phyloP scores from a whole-genome alignment of 2,888 invertebrate genomes.

The Acanthosepion esculentum region DNA sequence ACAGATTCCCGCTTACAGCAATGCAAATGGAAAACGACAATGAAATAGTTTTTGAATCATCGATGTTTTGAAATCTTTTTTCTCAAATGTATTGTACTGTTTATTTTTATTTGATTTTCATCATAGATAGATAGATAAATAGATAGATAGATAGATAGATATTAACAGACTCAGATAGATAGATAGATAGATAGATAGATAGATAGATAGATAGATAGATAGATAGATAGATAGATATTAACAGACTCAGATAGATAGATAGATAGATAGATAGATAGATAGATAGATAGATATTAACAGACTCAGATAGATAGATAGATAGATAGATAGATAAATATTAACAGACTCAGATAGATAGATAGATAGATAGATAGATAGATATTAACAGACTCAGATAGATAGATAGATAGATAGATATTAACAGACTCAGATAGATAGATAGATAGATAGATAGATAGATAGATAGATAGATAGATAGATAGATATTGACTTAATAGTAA shows the following conservation, averaged over 20 bases:
- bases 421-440: constrained; percentile 13
- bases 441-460: not conserved
- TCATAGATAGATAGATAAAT: not conserved
- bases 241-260: no score
- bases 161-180: no score
- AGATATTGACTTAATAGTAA: not conserved
- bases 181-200: constrained; percentile 23
- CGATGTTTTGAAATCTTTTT: not conserved
- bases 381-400: no score
- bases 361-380: constrained; percentile 22
- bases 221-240: constrained; percentile 17
- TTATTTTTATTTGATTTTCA: not conserved
- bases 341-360: no score
- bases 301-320: constrained; percentile 33
- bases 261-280: constrained; percentile 20
- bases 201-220: constrained; percentile 5
- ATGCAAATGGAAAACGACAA: not conserved
- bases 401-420: not conserved
- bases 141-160: constrained; percentile 17
- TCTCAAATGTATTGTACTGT: not conserved
- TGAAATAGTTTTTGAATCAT: not conserved
- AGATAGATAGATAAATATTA: constrained; percentile 2
- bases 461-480: constrained; percentile 23
- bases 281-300: constrained; percentile 33
- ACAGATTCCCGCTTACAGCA: not conserved